These are phyloP conservation scores for Drosophila nasuta DNA, from an alignment of 1,140 invertebrate genomes.

Conservation along the genomic window DNA sequence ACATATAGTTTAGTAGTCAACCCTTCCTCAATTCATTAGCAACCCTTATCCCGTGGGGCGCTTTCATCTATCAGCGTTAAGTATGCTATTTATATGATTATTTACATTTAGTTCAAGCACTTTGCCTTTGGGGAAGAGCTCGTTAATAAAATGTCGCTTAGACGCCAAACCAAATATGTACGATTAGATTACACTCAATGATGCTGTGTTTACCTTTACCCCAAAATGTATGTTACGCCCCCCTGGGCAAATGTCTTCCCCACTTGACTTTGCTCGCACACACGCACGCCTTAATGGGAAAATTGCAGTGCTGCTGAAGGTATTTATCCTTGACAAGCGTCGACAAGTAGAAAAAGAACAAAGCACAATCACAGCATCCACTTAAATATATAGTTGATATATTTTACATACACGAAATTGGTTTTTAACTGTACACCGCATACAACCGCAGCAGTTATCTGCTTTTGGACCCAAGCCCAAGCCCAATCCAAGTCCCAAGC, in stretches of 20 bases:
- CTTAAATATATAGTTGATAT: conserved; percentile 83
- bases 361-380: conserved; percentile 59
- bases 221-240: conserved; percentile 36
- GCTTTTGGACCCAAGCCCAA: conserved; percentile 26
- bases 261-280: not conserved
- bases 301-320: conserved; percentile 61
- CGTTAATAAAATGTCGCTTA: conserved; percentile 44
- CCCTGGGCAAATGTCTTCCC: conserved; percentile 10
- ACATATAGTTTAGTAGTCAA: not conserved
- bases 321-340: conserved; percentile 73
- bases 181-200: conserved; percentile 52
- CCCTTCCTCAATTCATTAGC: conserved; percentile 31
- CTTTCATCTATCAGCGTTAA: conserved; percentile 37
- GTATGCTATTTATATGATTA: conserved; percentile 53
- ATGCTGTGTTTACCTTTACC: conserved; percentile 59
- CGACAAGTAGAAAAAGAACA: conserved; percentile 47
- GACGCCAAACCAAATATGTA: conserved; percentile 28
- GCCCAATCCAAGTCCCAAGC: not conserved
- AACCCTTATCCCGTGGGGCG: conserved; percentile 25
- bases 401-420: conserved; percentile 83
- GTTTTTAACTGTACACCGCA: conserved; percentile 75
- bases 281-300: conserved; percentile 60
- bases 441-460: conserved; percentile 48
- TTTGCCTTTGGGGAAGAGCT: conserved; percentile 27
- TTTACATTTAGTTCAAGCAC: conserved; percentile 51